Conservation (phyloP, 2,797 vertebrate species). For the Euphonia xanthogaster region DNA sequence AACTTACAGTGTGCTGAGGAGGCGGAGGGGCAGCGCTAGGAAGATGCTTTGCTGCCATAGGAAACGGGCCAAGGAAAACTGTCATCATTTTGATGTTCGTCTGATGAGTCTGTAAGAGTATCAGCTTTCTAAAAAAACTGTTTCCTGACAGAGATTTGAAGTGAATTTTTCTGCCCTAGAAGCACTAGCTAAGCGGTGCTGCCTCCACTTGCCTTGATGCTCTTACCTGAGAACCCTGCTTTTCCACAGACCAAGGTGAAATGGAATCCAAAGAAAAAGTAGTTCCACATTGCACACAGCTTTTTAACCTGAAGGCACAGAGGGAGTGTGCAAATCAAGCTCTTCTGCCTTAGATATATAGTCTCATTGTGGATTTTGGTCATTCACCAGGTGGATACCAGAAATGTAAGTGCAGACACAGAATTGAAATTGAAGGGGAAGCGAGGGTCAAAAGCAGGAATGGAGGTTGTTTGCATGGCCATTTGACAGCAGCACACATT, state of each 20-base stretch:
- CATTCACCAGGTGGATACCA: background rate
- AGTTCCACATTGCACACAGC: rapidly evolving
- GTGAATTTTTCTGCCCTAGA: background rate
- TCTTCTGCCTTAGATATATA: background rate
- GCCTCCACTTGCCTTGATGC: background rate
- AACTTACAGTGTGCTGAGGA: conserved; percentile 34
- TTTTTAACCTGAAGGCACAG: background rate
- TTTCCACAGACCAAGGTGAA: background rate
- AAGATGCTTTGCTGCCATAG: conserved; percentile 47
- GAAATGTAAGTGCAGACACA: rapidly evolving
- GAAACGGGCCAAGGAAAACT: conserved; percentile 45
- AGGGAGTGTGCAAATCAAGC: background rate
- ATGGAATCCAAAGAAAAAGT: background rate
- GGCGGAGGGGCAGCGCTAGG: background rate
- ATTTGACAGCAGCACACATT: background rate
- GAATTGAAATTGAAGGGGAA: background rate
- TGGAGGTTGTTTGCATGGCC: background rate
- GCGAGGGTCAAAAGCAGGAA: background rate
- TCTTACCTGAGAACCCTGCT: background rate
- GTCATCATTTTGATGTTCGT: background rate
- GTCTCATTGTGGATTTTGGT: background rate
- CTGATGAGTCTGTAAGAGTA: background rate
- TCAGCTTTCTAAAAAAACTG: conserved; percentile 3
- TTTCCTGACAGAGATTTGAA: background rate
- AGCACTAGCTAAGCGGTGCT: background rate